A percentile compares a stretch with the other conserved stretches of the same genome.
phyloP scores from a whole-genome alignment of 2,888 invertebrate genomes.

The Dorcus hopei region DNA sequence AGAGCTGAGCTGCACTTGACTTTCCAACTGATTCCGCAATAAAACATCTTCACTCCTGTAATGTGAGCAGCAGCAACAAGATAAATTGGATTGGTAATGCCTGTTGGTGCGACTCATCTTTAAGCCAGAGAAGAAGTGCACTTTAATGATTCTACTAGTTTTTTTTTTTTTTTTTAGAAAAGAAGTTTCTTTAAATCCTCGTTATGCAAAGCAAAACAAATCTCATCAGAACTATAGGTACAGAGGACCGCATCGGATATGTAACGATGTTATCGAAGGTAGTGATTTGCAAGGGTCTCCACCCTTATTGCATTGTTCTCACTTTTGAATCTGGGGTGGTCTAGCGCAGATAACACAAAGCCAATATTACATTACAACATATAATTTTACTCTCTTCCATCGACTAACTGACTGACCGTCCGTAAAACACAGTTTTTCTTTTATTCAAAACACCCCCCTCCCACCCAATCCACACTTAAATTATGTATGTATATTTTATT shows the following conservation, averaged over 20 bases:
- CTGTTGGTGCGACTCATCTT: too few relatives aligned
- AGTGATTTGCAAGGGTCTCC: conserved; percentile 49
- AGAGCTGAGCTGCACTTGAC: conserved; percentile 22
- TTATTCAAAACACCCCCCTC: neutral
- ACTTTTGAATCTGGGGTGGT: conserved; percentile 50
- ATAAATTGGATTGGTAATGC: too few relatives aligned
- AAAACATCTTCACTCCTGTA: conserved; percentile 21
- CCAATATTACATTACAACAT: conserved; percentile 43
- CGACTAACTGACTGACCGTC: too few relatives aligned
- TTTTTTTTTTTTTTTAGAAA: too few relatives aligned
- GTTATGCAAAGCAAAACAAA: neutral
- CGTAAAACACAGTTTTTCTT: neutral
- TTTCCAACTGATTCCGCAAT: conserved; percentile 23
- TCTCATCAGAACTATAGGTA: conserved; percentile 6
- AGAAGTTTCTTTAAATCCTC: neutral
- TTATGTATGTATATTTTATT: neutral
- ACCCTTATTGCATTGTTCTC: conserved; percentile 51
- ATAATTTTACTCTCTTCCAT: conserved; percentile 15
- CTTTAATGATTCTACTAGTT: too few relatives aligned
- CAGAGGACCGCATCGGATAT: conserved; percentile 39
- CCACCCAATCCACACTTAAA: neutral
- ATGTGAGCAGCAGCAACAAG: conserved; percentile 3
- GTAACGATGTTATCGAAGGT: conserved; percentile 50
- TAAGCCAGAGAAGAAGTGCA: too few relatives aligned
- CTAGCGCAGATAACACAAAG: conserved; percentile 47